Conservation (phyloP, 2,888 invertebrate species). For the Eutolmus rufibarbis region DNA sequence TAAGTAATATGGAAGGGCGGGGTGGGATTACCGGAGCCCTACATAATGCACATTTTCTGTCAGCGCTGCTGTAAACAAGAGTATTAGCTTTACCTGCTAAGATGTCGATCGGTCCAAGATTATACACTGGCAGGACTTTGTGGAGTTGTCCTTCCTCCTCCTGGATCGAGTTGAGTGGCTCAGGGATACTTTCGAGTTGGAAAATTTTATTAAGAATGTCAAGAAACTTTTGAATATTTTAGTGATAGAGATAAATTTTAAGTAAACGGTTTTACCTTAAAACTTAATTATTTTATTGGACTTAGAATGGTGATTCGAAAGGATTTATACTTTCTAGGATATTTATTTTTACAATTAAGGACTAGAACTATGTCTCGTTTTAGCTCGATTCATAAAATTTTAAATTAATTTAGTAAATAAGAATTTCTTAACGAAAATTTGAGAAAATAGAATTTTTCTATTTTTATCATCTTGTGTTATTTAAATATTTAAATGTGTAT, state of each 20-base stretch:
- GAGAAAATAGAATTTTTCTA: too few relatives aligned
- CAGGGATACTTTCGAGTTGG: background rate
- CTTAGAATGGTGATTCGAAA: background rate
- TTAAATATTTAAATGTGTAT: too few relatives aligned
- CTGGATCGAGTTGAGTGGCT: background rate
- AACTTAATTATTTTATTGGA: background rate
- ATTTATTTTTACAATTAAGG: background rate
- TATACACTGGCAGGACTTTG: background rate
- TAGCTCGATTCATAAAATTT: too few relatives aligned
- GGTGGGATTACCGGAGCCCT: background rate
- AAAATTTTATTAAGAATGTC: background rate
- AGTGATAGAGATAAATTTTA: background rate
- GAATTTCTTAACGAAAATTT: too few relatives aligned
- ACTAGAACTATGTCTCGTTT: too few relatives aligned
- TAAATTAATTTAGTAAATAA: too few relatives aligned
- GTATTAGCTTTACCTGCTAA: slow-evolving; percentile 14
- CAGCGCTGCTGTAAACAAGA: background rate
- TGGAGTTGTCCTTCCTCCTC: background rate
- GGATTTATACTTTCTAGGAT: background rate
- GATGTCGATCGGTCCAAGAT: background rate
- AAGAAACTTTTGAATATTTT: background rate
- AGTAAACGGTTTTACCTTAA: background rate
- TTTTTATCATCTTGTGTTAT: too few relatives aligned
- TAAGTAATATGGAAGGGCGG: background rate
- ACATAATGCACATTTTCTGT: slow-evolving; percentile 24